Percentiles rank a stretch among this genome's conserved stretches.
phyloP scores from a whole-genome alignment of 2,113 vertebrate genomes.

The Notothenia coriiceps region DNA sequence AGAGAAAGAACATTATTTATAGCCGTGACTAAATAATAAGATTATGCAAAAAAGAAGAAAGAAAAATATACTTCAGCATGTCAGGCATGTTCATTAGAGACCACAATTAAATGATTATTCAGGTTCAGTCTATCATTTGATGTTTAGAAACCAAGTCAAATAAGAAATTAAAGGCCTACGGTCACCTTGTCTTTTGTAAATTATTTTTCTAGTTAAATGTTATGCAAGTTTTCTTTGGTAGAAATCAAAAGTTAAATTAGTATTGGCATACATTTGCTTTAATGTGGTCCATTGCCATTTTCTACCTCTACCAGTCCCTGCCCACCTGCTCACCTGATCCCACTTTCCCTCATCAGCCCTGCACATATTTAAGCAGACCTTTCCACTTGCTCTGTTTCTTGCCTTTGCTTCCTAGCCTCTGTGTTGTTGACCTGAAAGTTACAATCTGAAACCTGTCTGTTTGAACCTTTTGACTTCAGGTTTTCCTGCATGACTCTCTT shows the following conservation, averaged over 20 bases:
- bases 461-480: too few species aligned
- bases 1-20: background rate
- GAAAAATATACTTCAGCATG: background rate
- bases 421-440: background rate
- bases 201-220: background rate
- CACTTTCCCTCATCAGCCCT: slow-evolving; percentile 9
- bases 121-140: background rate
- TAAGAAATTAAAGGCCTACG: background rate
- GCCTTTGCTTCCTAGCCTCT: background rate
- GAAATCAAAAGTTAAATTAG: background rate
- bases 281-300: background rate
- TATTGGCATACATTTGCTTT: background rate
- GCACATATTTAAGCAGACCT: background rate
- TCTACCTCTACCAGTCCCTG: background rate
- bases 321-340: background rate
- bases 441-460: background rate
- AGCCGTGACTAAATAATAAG: background rate
- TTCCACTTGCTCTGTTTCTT: background rate
- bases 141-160: too few species aligned
- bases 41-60: background rate
- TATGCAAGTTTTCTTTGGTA: background rate
- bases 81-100: background rate
- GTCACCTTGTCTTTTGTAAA: background rate
- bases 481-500: too few species aligned
- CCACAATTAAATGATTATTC: background rate